Evolutionary conservation across 2,113 vertebrate genomes (phyloP).

Genomic region (Corythornis vintsioides): DNA sequence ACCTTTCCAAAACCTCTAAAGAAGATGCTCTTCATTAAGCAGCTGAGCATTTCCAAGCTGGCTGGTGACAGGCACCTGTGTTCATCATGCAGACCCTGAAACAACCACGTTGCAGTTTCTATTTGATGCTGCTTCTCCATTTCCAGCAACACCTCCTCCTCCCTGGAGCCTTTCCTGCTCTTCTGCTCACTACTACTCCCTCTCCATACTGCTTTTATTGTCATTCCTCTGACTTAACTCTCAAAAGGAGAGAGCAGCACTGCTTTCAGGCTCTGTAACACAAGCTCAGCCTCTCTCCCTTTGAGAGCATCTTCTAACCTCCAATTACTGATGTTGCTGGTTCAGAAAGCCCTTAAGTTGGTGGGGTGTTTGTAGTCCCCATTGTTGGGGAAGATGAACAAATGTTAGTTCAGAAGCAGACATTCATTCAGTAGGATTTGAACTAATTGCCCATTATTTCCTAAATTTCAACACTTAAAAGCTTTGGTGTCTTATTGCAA

Average conservation of each 20-base stretch:
- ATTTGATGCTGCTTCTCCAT: accelerated
- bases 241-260: not conserved
- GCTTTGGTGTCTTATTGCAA: not conserved
- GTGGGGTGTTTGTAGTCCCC: not conserved
- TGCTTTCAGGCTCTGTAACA: not conserved
- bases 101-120: accelerated
- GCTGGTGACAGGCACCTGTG: not conserved
- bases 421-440: not conserved
- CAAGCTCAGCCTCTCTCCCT: not conserved
- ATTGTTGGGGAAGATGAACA: not conserved
- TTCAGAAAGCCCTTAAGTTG: not conserved
- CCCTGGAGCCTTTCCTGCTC: not conserved
- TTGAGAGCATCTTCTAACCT: not conserved
- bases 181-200: accelerated
- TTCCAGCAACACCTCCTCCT: not conserved
- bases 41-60: not conserved
- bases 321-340: not conserved
- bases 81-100: accelerated
- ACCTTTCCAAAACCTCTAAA: not conserved
- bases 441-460: constrained; percentile 10
- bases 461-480: constrained; percentile 30
- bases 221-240: not conserved
- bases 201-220: not conserved
- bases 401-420: not conserved
- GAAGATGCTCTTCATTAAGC: not conserved